A percentile compares a stretch with the other conserved stretches of the same genome.
These are phyloP conservation scores for Idris sp. DNA, from an alignment of 1,140 invertebrate species.

Conservation along the genomic window DNA sequence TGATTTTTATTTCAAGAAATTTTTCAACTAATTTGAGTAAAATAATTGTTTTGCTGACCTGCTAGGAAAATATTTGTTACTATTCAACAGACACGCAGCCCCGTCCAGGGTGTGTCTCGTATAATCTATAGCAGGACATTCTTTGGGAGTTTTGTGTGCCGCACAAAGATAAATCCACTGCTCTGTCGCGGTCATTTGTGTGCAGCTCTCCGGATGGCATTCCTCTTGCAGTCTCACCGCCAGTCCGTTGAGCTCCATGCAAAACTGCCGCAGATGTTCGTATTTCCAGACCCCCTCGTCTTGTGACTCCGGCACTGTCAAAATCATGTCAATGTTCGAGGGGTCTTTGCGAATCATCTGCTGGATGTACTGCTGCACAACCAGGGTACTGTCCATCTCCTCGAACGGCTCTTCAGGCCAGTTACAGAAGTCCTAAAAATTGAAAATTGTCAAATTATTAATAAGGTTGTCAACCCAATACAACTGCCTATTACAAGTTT, in stretches of 20 bases:
- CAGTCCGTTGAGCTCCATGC: slow-evolving; percentile 98
- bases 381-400: slow-evolving; percentile 99
- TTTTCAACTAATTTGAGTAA: not conserved
- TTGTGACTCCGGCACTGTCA: slow-evolving; percentile 97
- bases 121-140: slow-evolving; percentile 99
- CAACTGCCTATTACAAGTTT: too few relatives aligned
- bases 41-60: slow-evolving; percentile 74
- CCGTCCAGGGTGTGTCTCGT: slow-evolving; percentile 99
- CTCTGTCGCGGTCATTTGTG: slow-evolving; percentile 99
- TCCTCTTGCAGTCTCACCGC: slow-evolving; percentile 95
- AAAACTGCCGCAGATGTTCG: slow-evolving; percentile 98
- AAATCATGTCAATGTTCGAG: slow-evolving; percentile 94
- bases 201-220: slow-evolving; percentile 97
- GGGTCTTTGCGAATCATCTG: slow-evolving; percentile 97
- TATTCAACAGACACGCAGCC: slow-evolving; percentile 98
- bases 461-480: too few relatives aligned
- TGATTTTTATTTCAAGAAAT: not conserved
- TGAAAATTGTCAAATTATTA: too few relatives aligned
- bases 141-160: slow-evolving; percentile 99
- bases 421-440: slow-evolving; percentile 93
- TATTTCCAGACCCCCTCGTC: slow-evolving; percentile 99
- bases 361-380: slow-evolving; percentile 99
- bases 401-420: slow-evolving; percentile 99
- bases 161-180: slow-evolving; percentile 99
- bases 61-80: slow-evolving; percentile 99